These are phyloP conservation scores for Lordiphosa andalusiaca DNA, from an alignment of 2,888 invertebrate species.

Conservation along the genomic window DNA sequence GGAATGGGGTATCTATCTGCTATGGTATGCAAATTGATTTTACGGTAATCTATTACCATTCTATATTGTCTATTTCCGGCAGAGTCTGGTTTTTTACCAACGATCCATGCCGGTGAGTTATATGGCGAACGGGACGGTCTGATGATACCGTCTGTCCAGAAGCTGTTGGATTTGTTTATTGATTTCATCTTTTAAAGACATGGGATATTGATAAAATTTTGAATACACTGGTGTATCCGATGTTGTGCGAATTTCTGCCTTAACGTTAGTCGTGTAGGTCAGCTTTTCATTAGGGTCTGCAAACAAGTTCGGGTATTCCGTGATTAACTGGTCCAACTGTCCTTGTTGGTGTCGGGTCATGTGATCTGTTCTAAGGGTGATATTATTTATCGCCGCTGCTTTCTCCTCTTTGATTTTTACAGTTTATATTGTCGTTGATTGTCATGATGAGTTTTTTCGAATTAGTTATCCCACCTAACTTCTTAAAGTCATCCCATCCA, in stretches of 20 bases:
- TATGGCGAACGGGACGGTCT: neutral
- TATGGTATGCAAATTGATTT: constrained; percentile 1
- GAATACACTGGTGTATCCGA: constrained; percentile 7
- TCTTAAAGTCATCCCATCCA: constrained; percentile 3
- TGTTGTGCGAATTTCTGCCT: constrained; percentile 7
- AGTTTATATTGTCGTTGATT: too few species aligned
- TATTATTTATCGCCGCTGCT: neutral
- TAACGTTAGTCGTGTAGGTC: constrained; percentile 1
- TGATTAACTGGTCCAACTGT: neutral
- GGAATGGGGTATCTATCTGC: neutral
- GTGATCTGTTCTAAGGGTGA: too few species aligned
- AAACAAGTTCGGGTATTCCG: neutral
- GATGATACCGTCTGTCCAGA: constrained; percentile 8
- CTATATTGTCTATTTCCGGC: neutral
- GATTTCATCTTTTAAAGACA: neutral
- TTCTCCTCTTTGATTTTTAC: too few species aligned
- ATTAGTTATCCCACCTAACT: neutral
- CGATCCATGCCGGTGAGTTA: neutral
- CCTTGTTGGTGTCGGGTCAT: too few species aligned
- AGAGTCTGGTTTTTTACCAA: neutral
- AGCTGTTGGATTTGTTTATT: constrained; percentile 10
- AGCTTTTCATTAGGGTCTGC: neutral
- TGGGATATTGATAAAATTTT: constrained; percentile 2
- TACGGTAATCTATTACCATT: neutral
- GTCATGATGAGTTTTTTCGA: too few species aligned